Conservation (phyloP, 92 coral and sea anemone species). For the Umimayanthus kanabou region DNA sequence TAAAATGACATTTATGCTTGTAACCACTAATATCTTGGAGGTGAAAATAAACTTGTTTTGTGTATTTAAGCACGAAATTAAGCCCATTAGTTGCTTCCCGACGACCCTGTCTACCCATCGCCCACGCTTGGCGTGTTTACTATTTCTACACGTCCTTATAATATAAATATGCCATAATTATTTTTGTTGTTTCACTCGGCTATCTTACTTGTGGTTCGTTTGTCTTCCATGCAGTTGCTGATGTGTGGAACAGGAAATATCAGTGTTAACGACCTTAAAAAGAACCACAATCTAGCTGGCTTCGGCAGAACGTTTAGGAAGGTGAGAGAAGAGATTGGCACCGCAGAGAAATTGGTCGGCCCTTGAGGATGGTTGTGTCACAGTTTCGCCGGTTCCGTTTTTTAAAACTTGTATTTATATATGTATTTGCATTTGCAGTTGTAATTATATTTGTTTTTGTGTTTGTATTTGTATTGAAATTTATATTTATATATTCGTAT, state of each 20-base stretch:
- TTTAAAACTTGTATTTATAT: no score
- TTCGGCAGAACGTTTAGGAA: constrained; percentile 52
- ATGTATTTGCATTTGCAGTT: no score
- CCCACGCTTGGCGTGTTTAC: neutral
- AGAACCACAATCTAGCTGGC: constrained; percentile 58
- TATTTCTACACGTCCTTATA: neutral
- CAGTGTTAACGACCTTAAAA: constrained; percentile 82
- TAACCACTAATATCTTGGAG: no score
- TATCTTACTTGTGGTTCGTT: neutral
- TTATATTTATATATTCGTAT: no score
- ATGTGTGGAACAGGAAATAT: constrained; percentile 98
- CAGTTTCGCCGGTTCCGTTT: no score
- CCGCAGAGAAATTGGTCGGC: no score
- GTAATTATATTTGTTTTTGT: no score
- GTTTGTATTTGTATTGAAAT: no score
- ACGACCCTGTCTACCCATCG: neutral
- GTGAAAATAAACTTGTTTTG: no score
- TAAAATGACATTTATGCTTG: neutral
- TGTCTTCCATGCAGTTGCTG: constrained; percentile 63
- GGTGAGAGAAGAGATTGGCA: constrained; percentile 47
- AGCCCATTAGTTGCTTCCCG: no score
- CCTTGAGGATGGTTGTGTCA: no score
- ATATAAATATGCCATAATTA: neutral
- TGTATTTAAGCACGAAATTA: no score
- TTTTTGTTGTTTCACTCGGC: neutral